These are phyloP conservation scores for Limanda limanda DNA, from an alignment of 2,113 vertebrate genomes.

Conservation along the genomic window DNA sequence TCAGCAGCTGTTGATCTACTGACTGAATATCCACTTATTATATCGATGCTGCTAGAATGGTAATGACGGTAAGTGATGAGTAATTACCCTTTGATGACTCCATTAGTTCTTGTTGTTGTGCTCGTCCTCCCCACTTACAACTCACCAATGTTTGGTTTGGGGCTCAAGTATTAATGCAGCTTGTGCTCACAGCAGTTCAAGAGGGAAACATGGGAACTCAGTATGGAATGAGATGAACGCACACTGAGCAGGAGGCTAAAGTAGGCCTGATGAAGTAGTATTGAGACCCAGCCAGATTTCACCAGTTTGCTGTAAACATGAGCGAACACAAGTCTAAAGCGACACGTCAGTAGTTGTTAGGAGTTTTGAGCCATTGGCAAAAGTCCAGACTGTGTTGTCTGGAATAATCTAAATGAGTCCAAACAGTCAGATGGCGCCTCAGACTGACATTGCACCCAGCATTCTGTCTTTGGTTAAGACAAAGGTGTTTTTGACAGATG, in stretches of 20 bases:
- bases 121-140: neutral
- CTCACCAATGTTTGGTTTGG: constrained; percentile 18
- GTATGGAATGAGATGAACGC: neutral
- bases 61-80: neutral
- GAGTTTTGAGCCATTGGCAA: neutral
- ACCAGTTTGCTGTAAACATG: neutral
- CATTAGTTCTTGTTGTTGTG: constrained; percentile 4
- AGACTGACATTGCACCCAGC: neutral
- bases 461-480: neutral
- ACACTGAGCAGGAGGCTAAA: neutral
- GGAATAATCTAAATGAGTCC: constrained; percentile 5
- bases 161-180: constrained; percentile 7
- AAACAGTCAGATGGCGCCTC: constrained; percentile 17
- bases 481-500: constrained; percentile 7
- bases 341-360: neutral
- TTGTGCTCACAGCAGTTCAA: neutral
- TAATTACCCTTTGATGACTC: constrained; percentile 5
- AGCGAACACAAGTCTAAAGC: neutral
- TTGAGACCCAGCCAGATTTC: neutral
- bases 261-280: neutral
- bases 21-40: neutral
- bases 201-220: neutral
- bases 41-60: neutral
- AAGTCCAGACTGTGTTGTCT: constrained; percentile 1
- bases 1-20: neutral